A percentile compares a stretch with the other conserved stretches of the same genome.
Evolutionary conservation across 1,140 invertebrate species (phyloP).

Genomic region (Papilio xuthus): DNA sequence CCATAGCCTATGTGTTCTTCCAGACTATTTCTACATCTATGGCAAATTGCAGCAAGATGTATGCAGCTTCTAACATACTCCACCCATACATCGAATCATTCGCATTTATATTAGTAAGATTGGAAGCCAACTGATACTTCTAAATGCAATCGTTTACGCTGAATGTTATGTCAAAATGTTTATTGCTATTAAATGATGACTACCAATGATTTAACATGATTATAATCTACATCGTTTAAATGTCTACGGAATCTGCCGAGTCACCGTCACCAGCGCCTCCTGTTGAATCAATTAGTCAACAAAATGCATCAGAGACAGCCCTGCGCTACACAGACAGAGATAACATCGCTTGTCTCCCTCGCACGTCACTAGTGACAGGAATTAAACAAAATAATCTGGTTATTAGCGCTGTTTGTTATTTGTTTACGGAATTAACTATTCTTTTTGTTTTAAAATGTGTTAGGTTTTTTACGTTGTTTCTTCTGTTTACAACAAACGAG

Average conservation of each 20-base stretch:
- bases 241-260: not conserved
- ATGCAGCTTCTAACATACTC: no score
- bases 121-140: no score
- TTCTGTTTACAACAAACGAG: no score
- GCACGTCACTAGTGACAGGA: conserved; percentile 11
- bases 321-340: not conserved
- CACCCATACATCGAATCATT: no score
- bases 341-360: not conserved
- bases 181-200: not conserved
- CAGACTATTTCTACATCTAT: no score
- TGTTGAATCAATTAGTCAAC: conserved; percentile 21
- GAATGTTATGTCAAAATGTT: not conserved
- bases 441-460: not conserved
- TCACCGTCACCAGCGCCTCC: conserved; percentile 12
- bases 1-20: no score
- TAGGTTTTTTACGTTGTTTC: no score
- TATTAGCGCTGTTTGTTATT: conserved; percentile 6
- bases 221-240: not conserved
- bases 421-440: not conserved
- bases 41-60: no score
- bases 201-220: not conserved
- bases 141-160: no score
- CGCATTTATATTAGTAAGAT: no score
- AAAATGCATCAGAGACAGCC: not conserved
- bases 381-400: not conserved